Evolutionary conservation across 53 echinoderm and acorn worm genomes (phyloP), one percentile per base, ranked within the genome.

Genomic region (Astropecten irregularis): DNA sequence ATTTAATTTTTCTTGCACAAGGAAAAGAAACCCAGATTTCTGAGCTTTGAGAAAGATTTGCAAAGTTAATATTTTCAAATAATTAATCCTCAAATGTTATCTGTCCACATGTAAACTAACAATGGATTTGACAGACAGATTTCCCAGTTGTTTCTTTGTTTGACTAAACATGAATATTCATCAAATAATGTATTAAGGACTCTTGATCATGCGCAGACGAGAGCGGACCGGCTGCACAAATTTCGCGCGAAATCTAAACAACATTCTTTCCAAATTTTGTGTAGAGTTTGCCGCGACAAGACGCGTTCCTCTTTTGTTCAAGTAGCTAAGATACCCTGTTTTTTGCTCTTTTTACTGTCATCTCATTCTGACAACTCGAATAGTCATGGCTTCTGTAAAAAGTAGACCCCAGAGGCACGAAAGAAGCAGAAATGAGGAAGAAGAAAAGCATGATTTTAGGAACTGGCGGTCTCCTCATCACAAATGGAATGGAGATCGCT

Each of bases 131-230:
- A n/a, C n/a, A n/a, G n/a, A n/a, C n/a, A n/a, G n/a, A n/a, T n/a
- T n/a, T n/a, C n/a, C n/a, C n/a, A n/a, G n/a, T n/a, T n/a, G n/a
- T n/a, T n/a, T n/a, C n/a, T n/a, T n/a, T n/a, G n/a, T n/a, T n/a
- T n/a, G n/a, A n/a, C n/a, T n/a, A 66, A 61, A 77, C 30, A 61
- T 77, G 60, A 62, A 77, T 77, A 77, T 77, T 77, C 77, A 77
- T 61, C 18, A 57, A 20, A 36, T 16, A 59, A 32, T 66, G 36
- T 9, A 42, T 11, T 6, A 11, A 6, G 42, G 42, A n/a, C n/a
- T n/a, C n/a, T 18, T 40, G 61, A 40, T 62, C 77, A 77, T 77
- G 77, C 77, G 77, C 77, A 77, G 66, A 34, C 19, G 49, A 42
- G 29, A 0, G 2, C 19, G 18, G 13, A 15, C 26, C 60, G 37